phyloP scores from a whole-genome alignment of 2,888 invertebrate species.

The Heliconius ismenius region DNA sequence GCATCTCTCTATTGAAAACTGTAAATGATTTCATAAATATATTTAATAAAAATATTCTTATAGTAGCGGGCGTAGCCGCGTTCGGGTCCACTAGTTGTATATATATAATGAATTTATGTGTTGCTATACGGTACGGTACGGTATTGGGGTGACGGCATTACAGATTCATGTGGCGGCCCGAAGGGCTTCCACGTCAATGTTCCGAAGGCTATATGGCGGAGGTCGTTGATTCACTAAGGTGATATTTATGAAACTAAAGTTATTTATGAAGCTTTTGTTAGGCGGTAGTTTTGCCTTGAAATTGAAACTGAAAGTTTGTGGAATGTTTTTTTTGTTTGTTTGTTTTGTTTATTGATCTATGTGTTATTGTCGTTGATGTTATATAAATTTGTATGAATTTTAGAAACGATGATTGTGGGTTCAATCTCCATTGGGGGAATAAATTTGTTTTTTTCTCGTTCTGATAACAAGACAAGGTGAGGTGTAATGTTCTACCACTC shows the following conservation, averaged over 20 bases:
- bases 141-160: constrained; percentile 43
- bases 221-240: constrained; percentile 30
- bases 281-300: background rate
- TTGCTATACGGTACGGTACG: constrained; percentile 37
- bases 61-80: too few species aligned
- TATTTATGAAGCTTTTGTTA: background rate
- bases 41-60: too few species aligned
- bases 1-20: too few species aligned
- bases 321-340: background rate
- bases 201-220: constrained; percentile 43
- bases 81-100: too few species aligned
- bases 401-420: too few species aligned
- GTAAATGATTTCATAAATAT: too few species aligned
- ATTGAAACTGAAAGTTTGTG: constrained; percentile 7
- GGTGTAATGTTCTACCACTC: too few species aligned
- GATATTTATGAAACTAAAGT: constrained; percentile 12
- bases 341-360: background rate
- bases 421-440: too few species aligned
- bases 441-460: too few species aligned
- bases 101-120: constrained; percentile 37
- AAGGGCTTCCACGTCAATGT: constrained; percentile 45
- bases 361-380: too few species aligned
- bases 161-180: constrained; percentile 48
- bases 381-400: too few species aligned
- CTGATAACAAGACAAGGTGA: too few species aligned